phyloP scores from a whole-genome alignment of 1,140 invertebrate genomes.

The Eubasilissa regina region DNA sequence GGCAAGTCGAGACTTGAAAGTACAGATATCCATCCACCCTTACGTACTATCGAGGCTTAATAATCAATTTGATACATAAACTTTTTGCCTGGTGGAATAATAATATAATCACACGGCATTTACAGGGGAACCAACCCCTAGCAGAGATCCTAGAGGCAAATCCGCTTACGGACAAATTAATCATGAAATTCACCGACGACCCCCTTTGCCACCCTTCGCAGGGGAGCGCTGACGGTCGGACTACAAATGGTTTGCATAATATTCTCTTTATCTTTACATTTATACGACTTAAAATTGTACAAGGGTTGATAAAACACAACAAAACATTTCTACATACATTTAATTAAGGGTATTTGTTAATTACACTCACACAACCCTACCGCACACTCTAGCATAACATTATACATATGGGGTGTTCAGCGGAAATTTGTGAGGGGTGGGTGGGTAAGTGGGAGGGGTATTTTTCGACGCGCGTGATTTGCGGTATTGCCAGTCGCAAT shows the following conservation, averaged over 20 bases:
- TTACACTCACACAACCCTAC: no score
- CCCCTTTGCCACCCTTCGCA: background rate
- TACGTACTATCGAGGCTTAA: background rate
- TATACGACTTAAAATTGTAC: background rate
- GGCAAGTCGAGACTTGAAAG: no score
- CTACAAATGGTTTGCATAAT: slow-evolving; percentile 16
- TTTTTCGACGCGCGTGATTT: no score
- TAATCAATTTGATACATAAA: slow-evolving; percentile 8
- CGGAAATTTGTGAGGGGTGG: no score
- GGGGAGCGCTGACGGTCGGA: background rate
- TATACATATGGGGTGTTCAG: no score
- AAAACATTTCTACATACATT: no score
- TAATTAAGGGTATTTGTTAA: no score
- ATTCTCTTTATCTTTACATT: background rate
- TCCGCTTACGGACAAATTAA: slow-evolving; percentile 40
- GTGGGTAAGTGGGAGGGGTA: no score
- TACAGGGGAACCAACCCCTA: slow-evolving; percentile 14
- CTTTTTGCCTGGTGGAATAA: slow-evolving; percentile 1
- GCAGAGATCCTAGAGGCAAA: background rate
- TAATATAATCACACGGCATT: slow-evolving; percentile 15
- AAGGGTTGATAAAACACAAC: no score
- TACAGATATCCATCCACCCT: no score
- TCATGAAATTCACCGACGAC: slow-evolving; percentile 18
- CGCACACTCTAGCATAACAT: no score
- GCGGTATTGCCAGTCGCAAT: no score